phyloP scores from a whole-genome alignment of 2,888 invertebrate genomes.

The Melitaea athalia region DNA sequence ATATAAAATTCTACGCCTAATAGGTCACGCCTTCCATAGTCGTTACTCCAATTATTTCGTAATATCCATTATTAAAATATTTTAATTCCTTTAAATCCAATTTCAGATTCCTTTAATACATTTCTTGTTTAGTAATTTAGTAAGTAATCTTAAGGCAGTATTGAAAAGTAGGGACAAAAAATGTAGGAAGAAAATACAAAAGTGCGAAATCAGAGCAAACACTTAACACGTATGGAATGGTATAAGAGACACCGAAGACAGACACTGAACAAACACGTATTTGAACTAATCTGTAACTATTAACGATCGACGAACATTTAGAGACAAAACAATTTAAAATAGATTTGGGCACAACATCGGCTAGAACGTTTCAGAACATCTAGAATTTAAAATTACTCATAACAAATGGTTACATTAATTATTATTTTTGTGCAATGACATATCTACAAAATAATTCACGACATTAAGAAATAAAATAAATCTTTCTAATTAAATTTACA shows the following conservation, averaged over 20 bases:
- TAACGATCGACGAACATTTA: neutral
- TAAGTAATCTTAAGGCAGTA: neutral
- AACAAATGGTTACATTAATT: neutral
- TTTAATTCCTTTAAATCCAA: neutral
- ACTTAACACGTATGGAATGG: conserved; percentile 7
- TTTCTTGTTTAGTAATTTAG: neutral
- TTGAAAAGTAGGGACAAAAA: neutral
- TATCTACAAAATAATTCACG: neutral
- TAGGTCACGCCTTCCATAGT: neutral
- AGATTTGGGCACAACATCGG: neutral
- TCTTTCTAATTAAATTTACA: too few relatives aligned
- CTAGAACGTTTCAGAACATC: neutral
- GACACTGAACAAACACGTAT: neutral
- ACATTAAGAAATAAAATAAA: too few relatives aligned
- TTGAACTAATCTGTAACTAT: neutral
- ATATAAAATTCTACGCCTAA: neutral
- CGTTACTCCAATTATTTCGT: neutral
- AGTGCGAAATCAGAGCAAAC: neutral
- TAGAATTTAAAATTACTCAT: neutral
- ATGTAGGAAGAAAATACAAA: neutral
- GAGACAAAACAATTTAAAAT: neutral
- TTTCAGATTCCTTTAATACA: neutral
- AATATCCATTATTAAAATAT: neutral
- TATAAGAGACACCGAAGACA: neutral
- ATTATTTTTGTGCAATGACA: neutral